phyloP scores from a whole-genome alignment of 2,797 vertebrate genomes.

The Paramormyrops hopkinsi region DNA sequence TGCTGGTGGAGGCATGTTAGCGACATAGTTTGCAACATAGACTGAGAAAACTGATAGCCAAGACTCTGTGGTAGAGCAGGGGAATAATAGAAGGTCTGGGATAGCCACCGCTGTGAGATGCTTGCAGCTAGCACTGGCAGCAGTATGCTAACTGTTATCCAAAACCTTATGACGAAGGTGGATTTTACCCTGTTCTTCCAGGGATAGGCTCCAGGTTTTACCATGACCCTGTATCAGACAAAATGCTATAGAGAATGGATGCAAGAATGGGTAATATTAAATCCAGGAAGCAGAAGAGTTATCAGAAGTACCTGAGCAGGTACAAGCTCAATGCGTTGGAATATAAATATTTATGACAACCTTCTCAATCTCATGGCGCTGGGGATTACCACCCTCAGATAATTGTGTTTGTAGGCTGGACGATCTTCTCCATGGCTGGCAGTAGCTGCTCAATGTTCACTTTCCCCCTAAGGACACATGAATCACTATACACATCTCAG shows the following conservation, averaged over 20 bases:
- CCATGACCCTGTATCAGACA: neutral
- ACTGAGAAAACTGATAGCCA: neutral
- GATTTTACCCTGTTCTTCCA: neutral
- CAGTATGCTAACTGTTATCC: constrained; percentile 21
- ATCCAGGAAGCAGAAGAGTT: neutral
- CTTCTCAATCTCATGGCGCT: neutral
- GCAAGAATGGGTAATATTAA: neutral
- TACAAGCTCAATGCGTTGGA: neutral
- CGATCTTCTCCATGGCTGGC: neutral
- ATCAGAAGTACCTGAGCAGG: neutral
- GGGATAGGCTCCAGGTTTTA: neutral
- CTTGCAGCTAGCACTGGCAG: constrained; percentile 32
- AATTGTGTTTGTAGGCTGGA: neutral
- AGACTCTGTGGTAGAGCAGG: neutral
- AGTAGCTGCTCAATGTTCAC: neutral
- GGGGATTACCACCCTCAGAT: neutral
- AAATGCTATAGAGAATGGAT: neutral
- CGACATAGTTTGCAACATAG: neutral
- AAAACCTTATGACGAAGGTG: neutral
- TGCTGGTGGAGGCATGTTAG: neutral
- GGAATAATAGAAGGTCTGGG: neutral
- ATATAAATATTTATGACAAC: neutral
- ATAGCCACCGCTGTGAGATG: constrained; percentile 17
- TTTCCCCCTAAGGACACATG: neutral
- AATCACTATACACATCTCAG: neutral